Percentiles rank a stretch among this genome's conserved stretches.
Conservation (phyloP, 2,797 vertebrate genomes). For the Tauraco hartlaubi region DNA sequence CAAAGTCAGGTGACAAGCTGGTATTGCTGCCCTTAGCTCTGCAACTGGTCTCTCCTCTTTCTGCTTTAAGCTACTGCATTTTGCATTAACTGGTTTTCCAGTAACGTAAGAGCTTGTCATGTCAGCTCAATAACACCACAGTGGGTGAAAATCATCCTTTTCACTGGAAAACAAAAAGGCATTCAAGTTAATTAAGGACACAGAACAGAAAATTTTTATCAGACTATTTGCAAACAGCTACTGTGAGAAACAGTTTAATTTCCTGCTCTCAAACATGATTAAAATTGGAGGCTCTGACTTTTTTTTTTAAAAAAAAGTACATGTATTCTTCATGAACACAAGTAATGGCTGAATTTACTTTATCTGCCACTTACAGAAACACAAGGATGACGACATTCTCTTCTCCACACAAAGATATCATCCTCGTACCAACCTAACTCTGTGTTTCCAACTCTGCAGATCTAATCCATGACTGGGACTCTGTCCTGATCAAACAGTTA, state of each 20-base stretch:
- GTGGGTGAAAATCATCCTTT: background rate
- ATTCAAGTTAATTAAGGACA: background rate
- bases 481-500: background rate
- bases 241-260: background rate
- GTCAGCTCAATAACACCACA: background rate
- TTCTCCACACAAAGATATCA: background rate
- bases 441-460: background rate
- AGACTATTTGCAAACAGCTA: background rate
- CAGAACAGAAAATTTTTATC: background rate
- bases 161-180: background rate
- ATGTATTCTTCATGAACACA: background rate
- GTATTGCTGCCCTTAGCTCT: background rate
- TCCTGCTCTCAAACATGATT: background rate
- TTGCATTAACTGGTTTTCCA: background rate
- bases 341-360: background rate
- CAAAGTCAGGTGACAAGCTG: background rate
- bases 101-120: background rate
- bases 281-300: background rate
- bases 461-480: background rate
- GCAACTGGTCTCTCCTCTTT: background rate
- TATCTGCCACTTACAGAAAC: background rate
- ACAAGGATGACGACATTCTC: background rate
- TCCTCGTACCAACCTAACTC: background rate
- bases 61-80: background rate
- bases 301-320: background rate